These are phyloP conservation scores for Drosophila bocki DNA, from an alignment of 1,140 invertebrate genomes.

Conservation along the genomic window DNA sequence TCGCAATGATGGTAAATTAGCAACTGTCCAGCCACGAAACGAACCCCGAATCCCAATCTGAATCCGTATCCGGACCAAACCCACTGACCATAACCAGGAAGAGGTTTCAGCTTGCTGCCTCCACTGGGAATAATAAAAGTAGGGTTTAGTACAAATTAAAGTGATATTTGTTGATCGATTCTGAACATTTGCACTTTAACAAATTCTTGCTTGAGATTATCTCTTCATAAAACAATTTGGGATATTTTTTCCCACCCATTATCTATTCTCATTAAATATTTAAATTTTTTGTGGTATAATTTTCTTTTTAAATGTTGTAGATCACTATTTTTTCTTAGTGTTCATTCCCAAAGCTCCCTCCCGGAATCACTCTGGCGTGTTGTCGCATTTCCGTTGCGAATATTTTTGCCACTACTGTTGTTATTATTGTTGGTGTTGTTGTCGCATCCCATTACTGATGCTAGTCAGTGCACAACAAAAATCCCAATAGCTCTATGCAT, in stretches of 20 bases:
- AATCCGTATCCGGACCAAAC: conserved; percentile 15
- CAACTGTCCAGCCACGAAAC: conserved; percentile 37
- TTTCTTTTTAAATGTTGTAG: background rate
- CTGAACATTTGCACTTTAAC: too few species aligned
- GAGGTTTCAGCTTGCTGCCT: conserved; percentile 14
- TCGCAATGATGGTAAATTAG: conserved; percentile 54
- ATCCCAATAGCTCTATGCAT: conserved; percentile 54
- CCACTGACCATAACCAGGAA: conserved; percentile 60
- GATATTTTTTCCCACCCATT: too few species aligned
- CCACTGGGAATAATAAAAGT: conserved; percentile 1
- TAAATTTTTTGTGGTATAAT: background rate
- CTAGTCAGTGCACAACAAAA: conserved; percentile 55
- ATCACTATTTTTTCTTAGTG: conserved; percentile 4
- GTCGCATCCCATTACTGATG: conserved; percentile 45
- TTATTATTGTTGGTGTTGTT: background rate
- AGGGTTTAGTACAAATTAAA: too few species aligned
- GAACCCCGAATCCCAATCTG: conserved; percentile 10
- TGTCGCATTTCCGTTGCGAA: conserved; percentile 65
- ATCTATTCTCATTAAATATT: too few species aligned
- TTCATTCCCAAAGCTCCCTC: conserved; percentile 2
- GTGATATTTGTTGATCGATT: too few species aligned
- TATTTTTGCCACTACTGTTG: conserved; percentile 23
- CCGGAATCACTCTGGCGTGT: conserved; percentile 65
- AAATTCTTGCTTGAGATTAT: too few species aligned
- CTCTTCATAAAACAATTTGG: too few species aligned